Evolutionary conservation across 2,113 vertebrate genomes (phyloP).

Genomic region (Hippocampus zosterae): DNA sequence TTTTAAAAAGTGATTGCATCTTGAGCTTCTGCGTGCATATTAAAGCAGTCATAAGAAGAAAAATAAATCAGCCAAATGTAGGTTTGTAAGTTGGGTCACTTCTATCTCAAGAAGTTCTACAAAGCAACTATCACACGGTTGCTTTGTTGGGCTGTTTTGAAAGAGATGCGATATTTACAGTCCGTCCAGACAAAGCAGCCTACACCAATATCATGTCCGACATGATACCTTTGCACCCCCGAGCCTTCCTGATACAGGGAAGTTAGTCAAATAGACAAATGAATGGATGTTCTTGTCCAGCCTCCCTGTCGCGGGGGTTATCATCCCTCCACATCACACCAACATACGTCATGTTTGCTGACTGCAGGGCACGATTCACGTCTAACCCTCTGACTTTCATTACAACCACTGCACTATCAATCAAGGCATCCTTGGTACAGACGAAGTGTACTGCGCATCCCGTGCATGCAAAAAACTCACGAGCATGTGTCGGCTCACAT

Average conservation of each 20-base stretch:
- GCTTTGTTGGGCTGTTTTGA: slow-evolving; percentile 10
- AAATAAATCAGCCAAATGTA: no score
- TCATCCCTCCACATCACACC: slow-evolving; percentile 30
- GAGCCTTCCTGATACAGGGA: slow-evolving; percentile 36
- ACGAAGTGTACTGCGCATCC: background rate
- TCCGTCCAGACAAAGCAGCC: slow-evolving; percentile 19
- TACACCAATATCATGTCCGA: slow-evolving; percentile 34
- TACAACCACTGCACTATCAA: slow-evolving; percentile 34
- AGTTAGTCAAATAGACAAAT: slow-evolving; percentile 67
- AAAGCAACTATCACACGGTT: no score
- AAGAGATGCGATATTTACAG: background rate
- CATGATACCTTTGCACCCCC: slow-evolving; percentile 27
- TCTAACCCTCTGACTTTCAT: slow-evolving; percentile 35
- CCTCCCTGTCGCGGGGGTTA: slow-evolving; percentile 39
- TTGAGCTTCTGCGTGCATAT: no score
- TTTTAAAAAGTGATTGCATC: no score
- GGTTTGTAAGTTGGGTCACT: no score
- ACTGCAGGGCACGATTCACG: slow-evolving; percentile 38
- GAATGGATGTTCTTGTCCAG: slow-evolving; percentile 49
- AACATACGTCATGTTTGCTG: slow-evolving; percentile 59
- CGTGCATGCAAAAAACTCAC: slow-evolving; percentile 1
- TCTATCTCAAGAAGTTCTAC: no score
- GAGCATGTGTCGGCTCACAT: background rate
- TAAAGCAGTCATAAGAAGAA: no score
- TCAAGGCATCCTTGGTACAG: slow-evolving; percentile 27